Evolutionary conservation across 2,888 invertebrate species (phyloP).

Genomic region (Salpingus planirostris): DNA sequence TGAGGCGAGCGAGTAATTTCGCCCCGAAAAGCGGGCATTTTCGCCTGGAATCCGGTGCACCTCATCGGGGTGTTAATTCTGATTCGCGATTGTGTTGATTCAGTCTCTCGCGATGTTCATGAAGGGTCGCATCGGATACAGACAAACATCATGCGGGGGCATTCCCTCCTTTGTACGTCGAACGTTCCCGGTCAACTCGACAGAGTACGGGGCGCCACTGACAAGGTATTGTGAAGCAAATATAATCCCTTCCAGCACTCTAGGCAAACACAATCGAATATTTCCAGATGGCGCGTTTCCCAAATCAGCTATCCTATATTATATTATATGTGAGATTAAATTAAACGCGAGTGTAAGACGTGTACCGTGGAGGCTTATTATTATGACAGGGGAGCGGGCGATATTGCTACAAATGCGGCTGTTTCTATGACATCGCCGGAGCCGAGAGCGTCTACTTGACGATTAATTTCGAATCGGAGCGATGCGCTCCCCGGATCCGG

Average conservation of each 20-base stretch:
- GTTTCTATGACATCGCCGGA: slow-evolving; percentile 15
- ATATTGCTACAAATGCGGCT: slow-evolving; percentile 17
- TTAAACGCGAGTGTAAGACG: slow-evolving; percentile 17
- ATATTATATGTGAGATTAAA: slow-evolving; percentile 17
- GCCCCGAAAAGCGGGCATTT: no score
- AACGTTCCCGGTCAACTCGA: slow-evolving; percentile 13
- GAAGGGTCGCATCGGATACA: no score
- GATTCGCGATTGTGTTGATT: no score
- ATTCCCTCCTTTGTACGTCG: no score
- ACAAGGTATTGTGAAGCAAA: slow-evolving; percentile 7
- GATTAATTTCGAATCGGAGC: slow-evolving; percentile 13
- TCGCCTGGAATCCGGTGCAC: no score
- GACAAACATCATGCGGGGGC: no score
- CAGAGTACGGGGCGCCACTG: no score
- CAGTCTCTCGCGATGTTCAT: no score
- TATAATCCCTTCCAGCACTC: slow-evolving; percentile 7
- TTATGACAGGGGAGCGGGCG: slow-evolving; percentile 15
- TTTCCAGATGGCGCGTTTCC: slow-evolving; percentile 16
- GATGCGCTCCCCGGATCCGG: slow-evolving; percentile 9
- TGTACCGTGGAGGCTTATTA: slow-evolving; percentile 14
- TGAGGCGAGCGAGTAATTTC: no score
- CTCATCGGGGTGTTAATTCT: no score
- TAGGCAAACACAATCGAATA: slow-evolving; percentile 15
- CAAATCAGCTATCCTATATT: no score
- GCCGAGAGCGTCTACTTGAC: slow-evolving; percentile 14